Evolutionary conservation across 2,113 vertebrate species (phyloP).

Genomic region (Haliaeetus leucogaster): DNA sequence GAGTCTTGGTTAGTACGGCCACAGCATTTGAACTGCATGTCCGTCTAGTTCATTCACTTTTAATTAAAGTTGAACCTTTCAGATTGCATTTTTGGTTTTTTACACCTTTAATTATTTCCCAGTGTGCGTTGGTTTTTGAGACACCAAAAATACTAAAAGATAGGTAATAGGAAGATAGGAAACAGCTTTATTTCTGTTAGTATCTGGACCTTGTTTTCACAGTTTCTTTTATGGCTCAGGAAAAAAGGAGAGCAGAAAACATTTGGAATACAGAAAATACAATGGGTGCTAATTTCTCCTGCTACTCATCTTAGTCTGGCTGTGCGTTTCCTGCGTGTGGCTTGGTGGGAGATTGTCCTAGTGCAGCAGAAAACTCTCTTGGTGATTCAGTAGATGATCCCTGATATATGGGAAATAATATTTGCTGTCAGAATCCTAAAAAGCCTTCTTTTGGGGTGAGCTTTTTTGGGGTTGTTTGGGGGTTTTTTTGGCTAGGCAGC

Average conservation of each 20-base stretch:
- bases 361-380: neutral
- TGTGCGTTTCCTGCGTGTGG: neutral
- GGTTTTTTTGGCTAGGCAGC: neutral
- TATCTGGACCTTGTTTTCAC: neutral
- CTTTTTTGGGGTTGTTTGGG: neutral
- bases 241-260: neutral
- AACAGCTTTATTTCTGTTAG: neutral
- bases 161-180: neutral
- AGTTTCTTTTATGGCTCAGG: neutral
- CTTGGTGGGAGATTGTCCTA: neutral
- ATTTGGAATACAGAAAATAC: neutral
- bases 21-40: neutral
- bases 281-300: neutral
- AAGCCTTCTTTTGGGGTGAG: neutral
- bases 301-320: neutral
- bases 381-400: neutral
- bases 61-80: neutral
- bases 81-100: neutral
- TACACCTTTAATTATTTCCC: neutral
- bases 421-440: neutral
- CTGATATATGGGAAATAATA: neutral
- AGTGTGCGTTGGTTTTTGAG: neutral
- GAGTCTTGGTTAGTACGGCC: neutral
- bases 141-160: neutral
- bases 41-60: neutral